Percentiles rank a stretch among this genome's conserved stretches.
Evolutionary conservation across 2,888 invertebrate species (phyloP).

Genomic region (Zhuqinia jingwanae): DNA sequence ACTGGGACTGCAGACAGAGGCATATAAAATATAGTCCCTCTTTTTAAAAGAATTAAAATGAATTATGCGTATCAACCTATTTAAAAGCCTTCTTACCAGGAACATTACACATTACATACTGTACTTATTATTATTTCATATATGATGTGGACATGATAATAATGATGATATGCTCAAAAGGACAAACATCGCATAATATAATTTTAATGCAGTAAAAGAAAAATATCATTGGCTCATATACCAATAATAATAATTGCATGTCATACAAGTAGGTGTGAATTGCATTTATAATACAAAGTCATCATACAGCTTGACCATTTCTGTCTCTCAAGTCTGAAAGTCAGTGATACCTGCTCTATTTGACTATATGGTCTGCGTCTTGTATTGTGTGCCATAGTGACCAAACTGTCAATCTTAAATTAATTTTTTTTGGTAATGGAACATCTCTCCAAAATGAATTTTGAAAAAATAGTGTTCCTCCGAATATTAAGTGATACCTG

Average conservation of each 20-base stretch:
- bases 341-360: conserved; percentile 13
- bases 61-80: conserved; percentile 28
- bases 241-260: neutral
- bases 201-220: neutral
- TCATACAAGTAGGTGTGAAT: conserved; percentile 4
- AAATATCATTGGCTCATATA: neutral
- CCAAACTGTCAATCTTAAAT: neutral
- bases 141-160: neutral
- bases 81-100: neutral
- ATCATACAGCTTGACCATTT: neutral
- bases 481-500: too few relatives aligned
- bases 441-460: neutral
- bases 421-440: neutral
- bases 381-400: neutral
- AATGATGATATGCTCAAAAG: neutral
- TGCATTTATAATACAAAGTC: neutral
- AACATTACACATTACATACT: too few relatives aligned
- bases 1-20: too few relatives aligned
- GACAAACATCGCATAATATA: neutral
- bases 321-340: too few relatives aligned
- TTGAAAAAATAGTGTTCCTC: neutral
- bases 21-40: neutral
- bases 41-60: conserved; percentile 22
- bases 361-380: neutral
- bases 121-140: neutral